Percentiles rank a stretch among this genome's conserved stretches.
Conservation (phyloP, 1,140 invertebrate genomes). For the Homarus americanus region DNA sequence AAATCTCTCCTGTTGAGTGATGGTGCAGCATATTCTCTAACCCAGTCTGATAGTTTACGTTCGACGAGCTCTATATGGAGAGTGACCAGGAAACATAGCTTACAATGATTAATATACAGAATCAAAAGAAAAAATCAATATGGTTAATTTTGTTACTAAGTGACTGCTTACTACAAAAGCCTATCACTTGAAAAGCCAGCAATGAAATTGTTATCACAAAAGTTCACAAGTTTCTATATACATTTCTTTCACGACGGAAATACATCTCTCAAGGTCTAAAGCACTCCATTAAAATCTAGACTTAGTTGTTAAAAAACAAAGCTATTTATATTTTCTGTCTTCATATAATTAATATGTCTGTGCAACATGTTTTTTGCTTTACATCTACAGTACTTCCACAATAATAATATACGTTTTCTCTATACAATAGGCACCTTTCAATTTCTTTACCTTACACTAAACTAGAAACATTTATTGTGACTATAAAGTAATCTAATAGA, state of each 20-base stretch:
- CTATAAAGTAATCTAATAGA: slow-evolving; percentile 64
- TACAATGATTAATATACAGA: neutral
- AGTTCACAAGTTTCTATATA: slow-evolving; percentile 47
- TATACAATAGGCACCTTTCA: slow-evolving; percentile 71
- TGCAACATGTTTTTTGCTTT: slow-evolving; percentile 56
- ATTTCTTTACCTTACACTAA: slow-evolving; percentile 66
- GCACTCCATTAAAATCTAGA: slow-evolving; percentile 57
- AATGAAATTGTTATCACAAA: slow-evolving; percentile 62
- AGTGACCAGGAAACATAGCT: slow-evolving; percentile 10
- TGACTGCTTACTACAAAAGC: slow-evolving; percentile 32
- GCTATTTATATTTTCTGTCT: slow-evolving; percentile 36
- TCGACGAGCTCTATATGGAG: slow-evolving; percentile 10
- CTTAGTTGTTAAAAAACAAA: slow-evolving; percentile 61
- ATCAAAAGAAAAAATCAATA: neutral
- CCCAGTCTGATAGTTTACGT: neutral
- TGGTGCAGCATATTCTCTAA: neutral
- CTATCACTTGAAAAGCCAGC: slow-evolving; percentile 32
- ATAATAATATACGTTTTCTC: slow-evolving; percentile 68
- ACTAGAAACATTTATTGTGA: slow-evolving; percentile 66
- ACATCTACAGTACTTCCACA: slow-evolving; percentile 44
- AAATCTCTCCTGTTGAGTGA: slow-evolving; percentile 4
- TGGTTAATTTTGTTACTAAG: slow-evolving; percentile 41
- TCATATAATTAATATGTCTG: slow-evolving; percentile 22
- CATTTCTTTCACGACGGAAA: slow-evolving; percentile 23
- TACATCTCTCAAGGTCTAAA: slow-evolving; percentile 50